phyloP scores from a whole-genome alignment of 2,113 vertebrate genomes.

The Centrocercus urophasianus region DNA sequence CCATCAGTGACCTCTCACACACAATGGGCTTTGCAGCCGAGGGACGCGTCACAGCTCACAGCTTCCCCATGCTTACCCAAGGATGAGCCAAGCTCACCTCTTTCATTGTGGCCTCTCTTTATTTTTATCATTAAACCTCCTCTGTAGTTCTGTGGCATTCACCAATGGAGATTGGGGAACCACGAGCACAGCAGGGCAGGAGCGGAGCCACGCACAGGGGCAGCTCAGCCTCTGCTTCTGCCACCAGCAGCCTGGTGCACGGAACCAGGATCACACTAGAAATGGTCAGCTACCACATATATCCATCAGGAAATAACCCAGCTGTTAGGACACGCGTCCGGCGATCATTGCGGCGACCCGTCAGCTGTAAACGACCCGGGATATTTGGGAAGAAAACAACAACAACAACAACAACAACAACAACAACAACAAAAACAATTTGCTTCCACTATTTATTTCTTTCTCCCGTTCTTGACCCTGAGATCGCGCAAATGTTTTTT shows the following conservation, averaged over 20 bases:
- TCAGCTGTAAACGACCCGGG: background rate
- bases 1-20: background rate
- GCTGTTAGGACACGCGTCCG: accelerated
- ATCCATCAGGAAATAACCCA: accelerated
- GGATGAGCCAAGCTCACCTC: background rate
- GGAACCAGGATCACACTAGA: accelerated
- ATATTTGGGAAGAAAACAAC: background rate
- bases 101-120: background rate
- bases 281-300: accelerated
- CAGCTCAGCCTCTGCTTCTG: background rate
- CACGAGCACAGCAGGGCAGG: accelerated
- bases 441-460: constrained; percentile 19
- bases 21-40: accelerated
- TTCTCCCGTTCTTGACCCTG: constrained; percentile 38
- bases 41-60: accelerated
- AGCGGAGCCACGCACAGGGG: accelerated
- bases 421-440: background rate
- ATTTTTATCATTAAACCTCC: background rate
- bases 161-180: background rate
- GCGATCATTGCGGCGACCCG: background rate
- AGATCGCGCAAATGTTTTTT: background rate
- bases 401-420: no score
- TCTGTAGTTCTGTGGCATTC: background rate
- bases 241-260: accelerated
- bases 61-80: background rate